These are phyloP conservation scores for Zootermopsis nevadensis DNA, from an alignment of 2,888 invertebrate genomes.

Conservation along the genomic window DNA sequence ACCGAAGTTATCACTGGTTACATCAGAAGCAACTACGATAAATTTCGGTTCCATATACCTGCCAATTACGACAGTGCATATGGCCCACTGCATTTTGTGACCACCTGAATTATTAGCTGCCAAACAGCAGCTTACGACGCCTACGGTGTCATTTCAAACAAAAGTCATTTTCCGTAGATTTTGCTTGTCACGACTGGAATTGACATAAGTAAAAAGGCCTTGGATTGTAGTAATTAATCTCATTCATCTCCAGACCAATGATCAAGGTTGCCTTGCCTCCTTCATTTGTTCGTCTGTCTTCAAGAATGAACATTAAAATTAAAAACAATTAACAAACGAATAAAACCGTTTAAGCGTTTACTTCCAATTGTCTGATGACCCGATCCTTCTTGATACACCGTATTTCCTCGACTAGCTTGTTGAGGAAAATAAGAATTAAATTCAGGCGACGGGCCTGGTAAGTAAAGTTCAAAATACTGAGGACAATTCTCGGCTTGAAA, in stretches of 20 bases:
- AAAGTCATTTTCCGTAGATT: not conserved
- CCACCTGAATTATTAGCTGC: too few relatives aligned
- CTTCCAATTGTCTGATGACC: not conserved
- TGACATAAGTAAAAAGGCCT: constrained; percentile 21
- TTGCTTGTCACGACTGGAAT: not conserved
- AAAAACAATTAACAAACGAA: constrained; percentile 18
- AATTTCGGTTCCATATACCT: too few relatives aligned
- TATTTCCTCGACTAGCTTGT: not conserved
- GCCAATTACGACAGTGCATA: too few relatives aligned
- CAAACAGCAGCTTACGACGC: too few relatives aligned
- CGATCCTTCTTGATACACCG: not conserved
- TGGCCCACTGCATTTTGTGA: too few relatives aligned
- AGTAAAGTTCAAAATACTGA: not conserved
- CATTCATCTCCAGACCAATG: constrained; percentile 20
- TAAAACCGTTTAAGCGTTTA: constrained; percentile 23
- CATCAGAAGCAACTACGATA: too few relatives aligned
- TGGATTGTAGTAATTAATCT: not conserved
- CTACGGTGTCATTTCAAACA: not conserved
- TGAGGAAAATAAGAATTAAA: not conserved
- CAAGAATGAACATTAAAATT: constrained; percentile 14
- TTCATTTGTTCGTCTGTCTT: not conserved
- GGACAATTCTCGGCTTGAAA: not conserved
- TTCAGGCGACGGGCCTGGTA: not conserved
- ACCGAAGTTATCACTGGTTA: too few relatives aligned
- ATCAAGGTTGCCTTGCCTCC: not conserved